A percentile compares a stretch with the other conserved stretches of the same genome.
Evolutionary conservation across 2,888 invertebrate species (phyloP).

Genomic region (Pardosa pseudoannulata): DNA sequence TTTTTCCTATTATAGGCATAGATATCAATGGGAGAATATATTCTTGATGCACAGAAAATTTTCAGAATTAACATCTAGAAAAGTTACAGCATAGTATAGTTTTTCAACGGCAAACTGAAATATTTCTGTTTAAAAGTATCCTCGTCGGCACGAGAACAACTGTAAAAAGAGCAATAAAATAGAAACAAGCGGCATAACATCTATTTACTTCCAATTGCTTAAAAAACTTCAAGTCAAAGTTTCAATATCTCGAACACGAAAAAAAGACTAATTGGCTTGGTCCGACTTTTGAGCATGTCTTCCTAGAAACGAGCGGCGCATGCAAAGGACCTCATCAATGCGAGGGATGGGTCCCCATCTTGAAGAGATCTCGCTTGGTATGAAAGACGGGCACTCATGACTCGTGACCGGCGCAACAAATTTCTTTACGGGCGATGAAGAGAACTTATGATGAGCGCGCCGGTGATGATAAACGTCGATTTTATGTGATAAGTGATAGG

Average conservation of each 20-base stretch:
- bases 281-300: not conserved
- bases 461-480: conserved; percentile 9
- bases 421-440: conserved; percentile 1
- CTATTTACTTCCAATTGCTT: too few species aligned
- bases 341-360: not conserved
- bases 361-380: not conserved
- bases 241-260: not conserved
- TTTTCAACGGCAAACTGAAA: too few species aligned
- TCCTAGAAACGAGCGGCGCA: not conserved
- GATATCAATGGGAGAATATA: too few species aligned
- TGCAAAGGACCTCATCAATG: not conserved
- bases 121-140: too few species aligned
- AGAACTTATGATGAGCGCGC: not conserved
- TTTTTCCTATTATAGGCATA: too few species aligned
- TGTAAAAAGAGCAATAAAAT: too few species aligned
- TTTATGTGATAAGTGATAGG: not conserved
- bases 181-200: too few species aligned
- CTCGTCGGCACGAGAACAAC: too few species aligned
- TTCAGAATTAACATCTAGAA: too few species aligned
- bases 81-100: too few species aligned
- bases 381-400: not conserved
- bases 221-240: too few species aligned
- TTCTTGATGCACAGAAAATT: too few species aligned
- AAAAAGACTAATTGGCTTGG: not conserved
- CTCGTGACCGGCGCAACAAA: not conserved